Evolutionary conservation across 2,113 vertebrate species (phyloP).

Genomic region (Chloebia gouldiae): DNA sequence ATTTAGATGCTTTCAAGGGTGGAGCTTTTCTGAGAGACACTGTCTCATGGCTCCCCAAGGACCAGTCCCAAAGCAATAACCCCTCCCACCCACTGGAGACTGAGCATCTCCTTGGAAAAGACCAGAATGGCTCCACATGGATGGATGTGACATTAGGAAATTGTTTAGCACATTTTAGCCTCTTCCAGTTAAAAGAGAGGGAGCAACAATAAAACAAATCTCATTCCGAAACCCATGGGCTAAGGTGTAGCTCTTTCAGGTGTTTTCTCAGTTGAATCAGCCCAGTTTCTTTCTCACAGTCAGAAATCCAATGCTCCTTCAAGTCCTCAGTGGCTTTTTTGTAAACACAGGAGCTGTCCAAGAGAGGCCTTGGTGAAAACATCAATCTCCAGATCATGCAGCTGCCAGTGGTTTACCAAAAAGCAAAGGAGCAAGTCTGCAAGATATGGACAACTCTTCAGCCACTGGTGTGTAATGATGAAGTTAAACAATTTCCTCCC

Average conservation of each 20-base stretch:
- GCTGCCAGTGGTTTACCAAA: slow-evolving; percentile 80
- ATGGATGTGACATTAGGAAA: background rate
- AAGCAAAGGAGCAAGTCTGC: slow-evolving; percentile 68
- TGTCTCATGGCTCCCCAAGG: background rate
- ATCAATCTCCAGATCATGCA: slow-evolving; percentile 66
- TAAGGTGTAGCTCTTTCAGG: background rate
- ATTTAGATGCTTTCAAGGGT: background rate
- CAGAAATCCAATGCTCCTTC: background rate
- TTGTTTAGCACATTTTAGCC: background rate
- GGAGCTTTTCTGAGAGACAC: background rate
- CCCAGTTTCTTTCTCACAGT: background rate
- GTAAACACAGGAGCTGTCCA: slow-evolving; percentile 72
- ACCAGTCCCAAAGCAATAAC: background rate
- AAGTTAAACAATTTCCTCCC: background rate
- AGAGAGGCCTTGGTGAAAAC: slow-evolving; percentile 70
- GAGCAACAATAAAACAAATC: background rate
- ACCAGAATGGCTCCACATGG: background rate
- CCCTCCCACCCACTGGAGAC: background rate
- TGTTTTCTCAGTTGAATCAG: background rate
- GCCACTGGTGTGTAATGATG: slow-evolving; percentile 75
- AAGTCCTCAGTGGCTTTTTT: background rate
- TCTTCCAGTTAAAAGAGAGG: background rate
- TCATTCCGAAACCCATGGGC: background rate
- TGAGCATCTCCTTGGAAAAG: background rate
- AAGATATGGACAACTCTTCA: slow-evolving; percentile 79